Conservation (phyloP, 2,888 invertebrate genomes). For the Emmelina monodactyla region DNA sequence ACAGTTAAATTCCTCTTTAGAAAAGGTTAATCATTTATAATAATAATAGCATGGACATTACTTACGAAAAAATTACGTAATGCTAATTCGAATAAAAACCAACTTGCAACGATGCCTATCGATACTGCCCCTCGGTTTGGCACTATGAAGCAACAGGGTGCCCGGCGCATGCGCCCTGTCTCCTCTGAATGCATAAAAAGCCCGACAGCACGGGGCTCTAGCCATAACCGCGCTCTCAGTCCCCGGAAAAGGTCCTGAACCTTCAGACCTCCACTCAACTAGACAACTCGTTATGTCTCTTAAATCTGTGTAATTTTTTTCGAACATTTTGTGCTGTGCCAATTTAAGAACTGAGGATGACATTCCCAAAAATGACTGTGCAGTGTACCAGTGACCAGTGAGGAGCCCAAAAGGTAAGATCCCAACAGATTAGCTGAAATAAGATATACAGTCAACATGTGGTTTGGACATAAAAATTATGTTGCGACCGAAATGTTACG, state of each 20-base stretch:
- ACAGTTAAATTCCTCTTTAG: too few species aligned
- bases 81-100: too few species aligned
- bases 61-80: too few species aligned
- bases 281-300: conserved; percentile 32
- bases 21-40: too few species aligned
- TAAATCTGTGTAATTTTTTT: conserved; percentile 21
- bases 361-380: conserved; percentile 15
- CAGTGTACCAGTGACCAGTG: conserved; percentile 24
- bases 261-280: conserved; percentile 14
- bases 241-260: conserved; percentile 27
- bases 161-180: conserved; percentile 59
- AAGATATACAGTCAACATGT: not conserved
- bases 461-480: not conserved
- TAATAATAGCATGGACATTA: too few species aligned
- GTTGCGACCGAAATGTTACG: not conserved
- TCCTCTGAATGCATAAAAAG: conserved; percentile 43
- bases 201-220: conserved; percentile 28
- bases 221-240: conserved; percentile 42
- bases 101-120: too few species aligned
- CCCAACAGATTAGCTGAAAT: conserved; percentile 1
- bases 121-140: conserved; percentile 12
- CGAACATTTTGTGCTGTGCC: conserved; percentile 30
- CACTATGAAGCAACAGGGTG: conserved; percentile 62
- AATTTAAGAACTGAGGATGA: conserved; percentile 23
- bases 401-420: conserved; percentile 37